Conservation (phyloP, 2,888 invertebrate genomes). For the Siphlonurus alternatus region DNA sequence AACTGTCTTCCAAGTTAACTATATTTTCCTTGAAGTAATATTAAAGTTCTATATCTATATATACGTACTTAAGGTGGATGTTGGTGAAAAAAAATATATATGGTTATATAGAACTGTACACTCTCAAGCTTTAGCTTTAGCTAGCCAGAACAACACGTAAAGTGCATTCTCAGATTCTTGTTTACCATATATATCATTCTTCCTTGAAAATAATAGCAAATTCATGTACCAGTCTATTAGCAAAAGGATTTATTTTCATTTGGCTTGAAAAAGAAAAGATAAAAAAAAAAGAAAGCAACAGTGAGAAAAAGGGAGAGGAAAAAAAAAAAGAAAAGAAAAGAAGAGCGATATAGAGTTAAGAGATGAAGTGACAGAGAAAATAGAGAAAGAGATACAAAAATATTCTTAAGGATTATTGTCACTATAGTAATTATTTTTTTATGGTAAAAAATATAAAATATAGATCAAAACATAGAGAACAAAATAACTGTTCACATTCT, state of each 20-base stretch:
- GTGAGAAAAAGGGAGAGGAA: not conserved
- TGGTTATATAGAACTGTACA: too few species aligned
- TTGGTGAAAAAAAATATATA: too few species aligned
- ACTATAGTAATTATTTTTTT: too few species aligned
- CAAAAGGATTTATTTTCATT: constrained; percentile 37
- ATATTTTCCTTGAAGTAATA: too few species aligned
- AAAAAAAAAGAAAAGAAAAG: not conserved
- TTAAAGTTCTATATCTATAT: too few species aligned
- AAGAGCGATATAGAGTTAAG: not conserved
- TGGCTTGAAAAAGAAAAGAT: constrained; percentile 15
- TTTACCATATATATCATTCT: constrained; percentile 32
- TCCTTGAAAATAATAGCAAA: constrained; percentile 36
- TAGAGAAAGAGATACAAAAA: not conserved
- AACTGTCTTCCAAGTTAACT: not conserved
- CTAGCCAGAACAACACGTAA: constrained; percentile 15
- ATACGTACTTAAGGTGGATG: too few species aligned
- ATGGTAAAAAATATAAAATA: too few species aligned
- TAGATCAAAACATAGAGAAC: too few species aligned
- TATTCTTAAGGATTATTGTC: too few species aligned
- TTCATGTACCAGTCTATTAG: constrained; percentile 37
- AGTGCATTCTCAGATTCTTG: constrained; percentile 30
- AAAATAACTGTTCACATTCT: too few species aligned
- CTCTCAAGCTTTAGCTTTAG: not conserved
- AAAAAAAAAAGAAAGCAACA: not conserved
- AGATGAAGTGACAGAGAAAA: not conserved